A percentile compares a stretch with the other conserved stretches of the same genome.
phyloP scores from a whole-genome alignment of 2,888 invertebrate species.

The Dryobota labecula region DNA sequence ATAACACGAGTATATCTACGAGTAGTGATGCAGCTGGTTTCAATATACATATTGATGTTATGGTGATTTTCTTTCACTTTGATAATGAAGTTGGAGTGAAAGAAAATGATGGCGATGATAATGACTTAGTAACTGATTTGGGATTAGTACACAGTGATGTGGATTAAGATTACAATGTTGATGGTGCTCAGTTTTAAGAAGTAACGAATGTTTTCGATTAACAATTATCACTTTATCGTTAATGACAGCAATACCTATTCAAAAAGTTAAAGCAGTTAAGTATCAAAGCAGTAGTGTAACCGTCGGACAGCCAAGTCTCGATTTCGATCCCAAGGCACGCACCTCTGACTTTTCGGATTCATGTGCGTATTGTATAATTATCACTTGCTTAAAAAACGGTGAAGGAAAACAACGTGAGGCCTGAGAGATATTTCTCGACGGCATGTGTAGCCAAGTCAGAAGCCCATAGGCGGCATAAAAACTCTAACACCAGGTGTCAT shows the following conservation, averaged over 20 bases:
- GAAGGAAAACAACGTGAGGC: too few species aligned
- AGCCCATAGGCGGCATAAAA: too few species aligned
- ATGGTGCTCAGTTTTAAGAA: not conserved
- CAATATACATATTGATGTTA: conserved; percentile 22
- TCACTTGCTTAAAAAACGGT: too few species aligned
- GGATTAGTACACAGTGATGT: not conserved
- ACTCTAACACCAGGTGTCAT: too few species aligned
- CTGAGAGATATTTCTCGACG: too few species aligned
- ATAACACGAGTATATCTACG: conserved; percentile 61
- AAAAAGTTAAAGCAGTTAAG: not conserved
- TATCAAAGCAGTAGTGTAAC: too few species aligned
- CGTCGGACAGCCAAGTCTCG: too few species aligned
- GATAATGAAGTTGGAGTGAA: not conserved
- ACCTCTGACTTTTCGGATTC: too few species aligned
- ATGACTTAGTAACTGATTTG: not conserved
- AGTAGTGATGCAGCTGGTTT: conserved; percentile 53
- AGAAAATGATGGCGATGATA: not conserved
- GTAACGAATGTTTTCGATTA: not conserved
- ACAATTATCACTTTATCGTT: not conserved
- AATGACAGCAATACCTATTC: not conserved
- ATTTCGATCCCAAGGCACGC: too few species aligned
- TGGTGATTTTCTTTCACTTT: conserved; percentile 16
- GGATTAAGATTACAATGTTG: not conserved
- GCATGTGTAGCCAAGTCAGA: too few species aligned
- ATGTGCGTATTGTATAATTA: too few species aligned